A percentile compares a stretch with the other conserved stretches of the same genome.
Evolutionary conservation across 2,797 vertebrate species (phyloP).

Genomic region (Hapalemur alaotrensis): DNA sequence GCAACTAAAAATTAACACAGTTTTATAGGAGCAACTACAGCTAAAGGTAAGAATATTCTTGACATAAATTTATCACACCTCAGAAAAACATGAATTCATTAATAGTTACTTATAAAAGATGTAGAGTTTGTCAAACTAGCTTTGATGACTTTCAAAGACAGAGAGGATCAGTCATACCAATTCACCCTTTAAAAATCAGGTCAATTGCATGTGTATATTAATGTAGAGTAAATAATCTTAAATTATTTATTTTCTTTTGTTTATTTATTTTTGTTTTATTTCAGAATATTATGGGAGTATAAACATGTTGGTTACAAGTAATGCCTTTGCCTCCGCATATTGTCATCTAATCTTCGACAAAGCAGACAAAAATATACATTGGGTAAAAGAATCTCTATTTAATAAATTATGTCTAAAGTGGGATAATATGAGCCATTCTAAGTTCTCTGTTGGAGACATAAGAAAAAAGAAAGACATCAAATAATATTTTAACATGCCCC

Average conservation of each 20-base stretch:
- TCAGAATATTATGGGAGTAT: too few relatives aligned
- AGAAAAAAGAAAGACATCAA: background rate
- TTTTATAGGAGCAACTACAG: background rate
- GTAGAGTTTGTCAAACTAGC: background rate
- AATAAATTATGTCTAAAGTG: too few relatives aligned
- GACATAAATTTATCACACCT: background rate
- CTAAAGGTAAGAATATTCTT: background rate
- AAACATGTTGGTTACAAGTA: too few relatives aligned
- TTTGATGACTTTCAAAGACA: background rate
- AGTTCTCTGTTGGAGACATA: background rate
- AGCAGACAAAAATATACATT: too few relatives aligned
- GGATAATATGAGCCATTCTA: background rate
- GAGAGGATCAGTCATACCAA: background rate
- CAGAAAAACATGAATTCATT: background rate
- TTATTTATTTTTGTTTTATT: too few relatives aligned
- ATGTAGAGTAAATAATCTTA: background rate
- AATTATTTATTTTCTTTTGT: too few relatives aligned
- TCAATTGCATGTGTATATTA: background rate
- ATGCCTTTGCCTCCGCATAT: too few relatives aligned
- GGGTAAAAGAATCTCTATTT: too few relatives aligned
- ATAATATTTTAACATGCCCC: background rate
- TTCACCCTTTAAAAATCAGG: background rate
- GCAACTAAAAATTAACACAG: background rate
- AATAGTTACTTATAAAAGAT: background rate
- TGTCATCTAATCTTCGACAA: too few relatives aligned